Evolutionary conservation across 2,888 invertebrate species (phyloP), one percentile per base, ranked within the genome.

Genomic region (Globia sparganii): DNA sequence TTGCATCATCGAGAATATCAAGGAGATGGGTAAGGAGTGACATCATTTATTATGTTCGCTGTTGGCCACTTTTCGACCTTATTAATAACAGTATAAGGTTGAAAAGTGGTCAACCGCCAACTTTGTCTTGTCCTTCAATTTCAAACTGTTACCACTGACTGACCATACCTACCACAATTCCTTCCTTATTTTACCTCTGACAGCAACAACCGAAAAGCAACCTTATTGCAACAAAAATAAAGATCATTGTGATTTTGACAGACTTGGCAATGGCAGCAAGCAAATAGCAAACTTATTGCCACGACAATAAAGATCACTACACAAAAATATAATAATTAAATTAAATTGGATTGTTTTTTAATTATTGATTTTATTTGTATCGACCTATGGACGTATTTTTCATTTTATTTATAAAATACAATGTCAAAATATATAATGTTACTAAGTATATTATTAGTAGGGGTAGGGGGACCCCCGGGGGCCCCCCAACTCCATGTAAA

Each of bases 1-100:
- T 31, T 80, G 79, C 72, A 71, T 83, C 43, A 79, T 79, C 40
- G 83, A 79, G n/a, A 83, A 79, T 4, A 83, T 79, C n/a, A 83
- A 77, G 40, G 83, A 79, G 28, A 77, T 79, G 83, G 83, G 79
- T 77, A 49, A 67, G 66, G 1, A 37, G 8, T 9, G 0, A 31
- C 8, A 31, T n/a, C 0, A 15, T 13, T 21, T 34, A 5, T 9
- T 15, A 25, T 31, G 1, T 31, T 31, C 4, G 1, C 18, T 15
- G n/a, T 65, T 58, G 34, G 18, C 0, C 18, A 21, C 11, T 40
- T 49, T 15, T 49, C 2, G 25, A 58, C 58, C 31, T 59, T 65
- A 37, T 37, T 3, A 1, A 0, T 46, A 0, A 18, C 0, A 0
- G 0, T 0, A 0, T 25, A 53, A 9, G 25, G 53, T 53, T 18